Percentiles rank a stretch among this genome's conserved stretches.
Conservation (phyloP, 2,797 vertebrate species). For the Lacerta viridis region DNA sequence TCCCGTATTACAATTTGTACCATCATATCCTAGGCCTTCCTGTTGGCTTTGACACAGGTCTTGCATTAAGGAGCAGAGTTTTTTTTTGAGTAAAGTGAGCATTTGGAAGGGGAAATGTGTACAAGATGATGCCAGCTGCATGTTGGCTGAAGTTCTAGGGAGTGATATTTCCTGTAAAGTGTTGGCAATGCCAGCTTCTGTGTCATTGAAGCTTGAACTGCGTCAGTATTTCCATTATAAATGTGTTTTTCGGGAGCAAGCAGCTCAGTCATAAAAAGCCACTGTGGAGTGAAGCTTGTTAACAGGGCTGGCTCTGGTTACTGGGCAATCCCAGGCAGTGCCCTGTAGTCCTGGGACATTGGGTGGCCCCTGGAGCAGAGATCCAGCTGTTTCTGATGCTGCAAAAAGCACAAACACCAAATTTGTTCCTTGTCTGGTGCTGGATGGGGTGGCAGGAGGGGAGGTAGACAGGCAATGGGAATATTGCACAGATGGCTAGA, state of each 20-base stretch:
- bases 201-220: slow-evolving; percentile 27
- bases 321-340: background rate
- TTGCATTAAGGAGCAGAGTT: background rate
- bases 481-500: background rate
- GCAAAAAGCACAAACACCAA: background rate
- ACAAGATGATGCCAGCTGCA: background rate
- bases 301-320: slow-evolving; percentile 4
- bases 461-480: background rate
- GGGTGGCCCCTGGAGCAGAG: background rate
- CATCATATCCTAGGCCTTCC: background rate
- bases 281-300: background rate
- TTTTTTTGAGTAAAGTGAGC: background rate
- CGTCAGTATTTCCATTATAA: slow-evolving; percentile 34
- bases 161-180: slow-evolving; percentile 24
- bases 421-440: background rate
- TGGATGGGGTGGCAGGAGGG: background rate
- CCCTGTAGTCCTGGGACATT: background rate
- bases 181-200: slow-evolving; percentile 1
- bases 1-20: rapidly evolving
- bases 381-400: background rate
- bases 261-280: slow-evolving; percentile 19
- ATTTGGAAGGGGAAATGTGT: background rate
- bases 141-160: slow-evolving; percentile 2
- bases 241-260: slow-evolving; percentile 13
- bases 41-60: background rate